Conservation (phyloP, 2,797 vertebrate genomes). For the Lithobates pipiens region DNA sequence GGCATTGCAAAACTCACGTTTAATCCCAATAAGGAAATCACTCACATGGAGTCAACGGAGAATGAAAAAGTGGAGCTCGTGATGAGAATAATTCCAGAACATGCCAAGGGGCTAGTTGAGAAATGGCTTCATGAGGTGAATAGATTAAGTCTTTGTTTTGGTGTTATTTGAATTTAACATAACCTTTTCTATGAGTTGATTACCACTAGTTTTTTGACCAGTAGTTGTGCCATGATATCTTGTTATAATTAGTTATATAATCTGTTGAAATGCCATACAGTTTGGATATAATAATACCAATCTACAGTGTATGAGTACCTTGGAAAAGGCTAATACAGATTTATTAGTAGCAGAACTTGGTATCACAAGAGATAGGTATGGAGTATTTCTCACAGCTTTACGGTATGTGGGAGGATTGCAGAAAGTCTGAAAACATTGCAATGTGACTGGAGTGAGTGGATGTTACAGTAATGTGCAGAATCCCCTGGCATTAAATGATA, state of each 20-base stretch:
- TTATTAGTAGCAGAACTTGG: too few relatives aligned
- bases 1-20: constrained; percentile 78
- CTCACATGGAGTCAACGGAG: constrained; percentile 80
- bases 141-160: constrained; percentile 79
- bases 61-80: constrained; percentile 78
- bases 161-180: constrained; percentile 72
- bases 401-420: not conserved
- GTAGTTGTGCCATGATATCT: constrained; percentile 68
- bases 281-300: not conserved
- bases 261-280: not conserved
- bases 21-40: constrained; percentile 78
- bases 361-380: not conserved
- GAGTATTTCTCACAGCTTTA: not conserved
- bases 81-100: constrained; percentile 77
- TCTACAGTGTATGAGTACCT: too few relatives aligned
- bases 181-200: constrained; percentile 72
- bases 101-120: constrained; percentile 82
- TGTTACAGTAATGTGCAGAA: too few relatives aligned
- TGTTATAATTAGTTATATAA: not conserved
- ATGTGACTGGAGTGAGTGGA: not conserved
- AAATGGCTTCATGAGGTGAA: constrained; percentile 82
- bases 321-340: not conserved
- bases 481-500: not conserved
- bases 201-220: constrained; percentile 61
- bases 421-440: too few relatives aligned